phyloP scores from a whole-genome alignment of 2,113 vertebrate species.

The Uria lomvia region DNA sequence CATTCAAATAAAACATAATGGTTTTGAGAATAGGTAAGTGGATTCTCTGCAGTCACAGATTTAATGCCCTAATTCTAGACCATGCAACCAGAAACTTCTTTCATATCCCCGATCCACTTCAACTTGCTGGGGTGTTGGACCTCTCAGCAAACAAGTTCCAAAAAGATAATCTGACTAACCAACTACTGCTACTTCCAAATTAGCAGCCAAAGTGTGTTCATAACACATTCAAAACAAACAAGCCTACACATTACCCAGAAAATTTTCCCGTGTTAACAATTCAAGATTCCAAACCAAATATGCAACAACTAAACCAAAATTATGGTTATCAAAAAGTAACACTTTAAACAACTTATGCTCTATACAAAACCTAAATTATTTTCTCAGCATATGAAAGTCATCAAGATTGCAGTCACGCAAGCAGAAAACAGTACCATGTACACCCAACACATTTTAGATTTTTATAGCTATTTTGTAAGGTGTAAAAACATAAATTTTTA shows the following conservation, averaged over 20 bases:
- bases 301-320: constrained; percentile 24
- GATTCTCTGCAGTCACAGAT: background rate
- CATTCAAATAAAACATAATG: background rate
- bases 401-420: background rate
- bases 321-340: constrained; percentile 19
- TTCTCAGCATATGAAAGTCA: constrained; percentile 20
- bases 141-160: background rate
- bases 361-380: background rate
- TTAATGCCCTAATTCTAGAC: background rate
- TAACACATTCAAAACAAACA: constrained; percentile 68
- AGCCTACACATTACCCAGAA: constrained; percentile 55
- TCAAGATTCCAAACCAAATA: constrained; percentile 54
- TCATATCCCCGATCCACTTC: background rate
- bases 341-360: constrained; percentile 11
- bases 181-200: constrained; percentile 20
- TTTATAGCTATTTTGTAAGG: background rate
- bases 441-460: background rate
- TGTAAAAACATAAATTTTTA: background rate
- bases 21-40: background rate
- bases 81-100: background rate
- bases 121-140: background rate
- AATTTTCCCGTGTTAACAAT: constrained; percentile 46
- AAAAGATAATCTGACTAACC: constrained; percentile 27
- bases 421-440: background rate
- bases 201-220: constrained; percentile 52